phyloP scores from a whole-genome alignment of 2,113 vertebrate genomes.

The Elgaria multicarinata region DNA sequence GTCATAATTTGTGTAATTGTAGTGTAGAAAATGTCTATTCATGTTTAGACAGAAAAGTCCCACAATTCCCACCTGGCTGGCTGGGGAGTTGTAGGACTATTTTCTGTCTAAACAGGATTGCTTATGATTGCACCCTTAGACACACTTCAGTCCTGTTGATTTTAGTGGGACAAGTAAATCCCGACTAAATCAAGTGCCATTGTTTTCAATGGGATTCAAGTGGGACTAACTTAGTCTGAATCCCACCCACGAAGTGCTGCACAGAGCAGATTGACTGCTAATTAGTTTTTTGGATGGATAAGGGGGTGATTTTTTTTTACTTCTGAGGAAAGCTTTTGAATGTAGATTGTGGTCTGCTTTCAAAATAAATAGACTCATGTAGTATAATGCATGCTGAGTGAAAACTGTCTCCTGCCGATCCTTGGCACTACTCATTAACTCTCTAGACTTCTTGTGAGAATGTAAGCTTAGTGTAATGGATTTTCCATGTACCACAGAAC shows the following conservation, averaged over 20 bases:
- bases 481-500: slow-evolving; percentile 52
- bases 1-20: neutral
- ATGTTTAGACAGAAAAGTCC: too few species aligned
- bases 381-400: slow-evolving; percentile 11
- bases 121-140: neutral
- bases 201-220: neutral
- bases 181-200: neutral
- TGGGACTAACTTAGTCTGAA: neutral
- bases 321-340: neutral
- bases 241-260: neutral
- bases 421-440: slow-evolving; percentile 22
- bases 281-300: slow-evolving; percentile 10
- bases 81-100: too few species aligned
- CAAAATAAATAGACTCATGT: fast-evolving
- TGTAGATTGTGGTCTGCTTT: neutral
- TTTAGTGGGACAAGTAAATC: neutral
- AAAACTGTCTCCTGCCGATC: slow-evolving; percentile 19
- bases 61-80: too few species aligned
- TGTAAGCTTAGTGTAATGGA: slow-evolving; percentile 45
- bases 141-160: neutral
- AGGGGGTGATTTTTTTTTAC: neutral
- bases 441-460: slow-evolving; percentile 47
- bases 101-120: too few species aligned
- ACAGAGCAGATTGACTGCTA: neutral
- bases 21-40: neutral